Evolutionary conservation across 2,888 invertebrate species (phyloP), one percentile per base, ranked within the genome.

Genomic region (Tanypteryx hageni): DNA sequence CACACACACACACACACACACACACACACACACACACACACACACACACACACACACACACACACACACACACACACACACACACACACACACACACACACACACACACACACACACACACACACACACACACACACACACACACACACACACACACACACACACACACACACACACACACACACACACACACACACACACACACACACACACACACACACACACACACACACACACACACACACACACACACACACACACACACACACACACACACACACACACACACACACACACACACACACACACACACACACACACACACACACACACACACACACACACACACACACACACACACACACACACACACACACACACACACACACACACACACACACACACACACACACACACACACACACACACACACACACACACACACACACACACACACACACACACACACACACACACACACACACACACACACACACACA

Each of bases 1-100:
- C 61, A 61, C 61, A 61, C 61, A 61, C 61, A 61, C 61, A 61
- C 61, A 61, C 61, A 61, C 61, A 61, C 61, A 61, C 61, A 61
- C 61, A 61, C 61, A 61, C 61, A 61, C 61, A 61, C 61, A 61
- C 61, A 61, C 61, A 61, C 61, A 61, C 61, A 61, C 61, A 61
- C 61, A 61, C 61, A 61, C 61, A 61, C 61, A 61, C 61, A 61
- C 61, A 61, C 61, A 61, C 61, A 61, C 61, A 61, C 61, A 61
- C 61, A 61, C 61, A 61, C 61, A 61, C 61, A 61, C 61, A 61
- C 61, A 61, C 61, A 61, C 61, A 61, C 61, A 61, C 61, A 61
- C 61, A 61, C 61, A 61, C 61, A 61, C 61, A 61, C 61, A 61
- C 61, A 61, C 61, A 61, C 61, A 61, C 61, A 61, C 61, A 61